Conservation (phyloP, 2,113 vertebrate species). For the Amphiprion ocellaris region DNA sequence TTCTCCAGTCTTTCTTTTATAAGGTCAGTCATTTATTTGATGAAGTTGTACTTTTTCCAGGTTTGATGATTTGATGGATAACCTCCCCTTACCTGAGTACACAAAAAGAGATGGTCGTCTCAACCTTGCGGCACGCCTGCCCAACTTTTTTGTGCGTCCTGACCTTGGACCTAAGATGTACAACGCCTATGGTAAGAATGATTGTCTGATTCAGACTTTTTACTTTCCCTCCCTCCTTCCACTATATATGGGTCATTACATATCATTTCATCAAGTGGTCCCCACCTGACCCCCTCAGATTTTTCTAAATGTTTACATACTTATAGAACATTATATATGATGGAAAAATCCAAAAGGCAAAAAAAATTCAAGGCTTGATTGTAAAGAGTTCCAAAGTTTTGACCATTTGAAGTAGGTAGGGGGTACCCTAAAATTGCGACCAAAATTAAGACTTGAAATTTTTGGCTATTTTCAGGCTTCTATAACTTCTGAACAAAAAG, state of each 20-base stretch:
- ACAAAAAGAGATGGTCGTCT: conserved; percentile 98
- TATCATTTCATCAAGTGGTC: too few relatives aligned
- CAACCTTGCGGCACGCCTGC: conserved; percentile 95
- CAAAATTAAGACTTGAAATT: too few relatives aligned
- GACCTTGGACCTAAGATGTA: conserved; percentile 99
- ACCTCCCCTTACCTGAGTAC: conserved; percentile 98
- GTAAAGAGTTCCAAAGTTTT: too few relatives aligned
- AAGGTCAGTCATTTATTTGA: background rate
- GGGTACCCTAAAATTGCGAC: too few relatives aligned
- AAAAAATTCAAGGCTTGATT: too few relatives aligned
- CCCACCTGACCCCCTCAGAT: too few relatives aligned
- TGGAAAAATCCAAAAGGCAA: too few relatives aligned
- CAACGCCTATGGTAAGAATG: conserved; percentile 94
- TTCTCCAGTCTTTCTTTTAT: background rate
- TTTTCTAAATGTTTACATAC: too few relatives aligned
- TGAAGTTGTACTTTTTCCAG: conserved; percentile 71
- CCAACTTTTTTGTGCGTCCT: conserved; percentile 98
- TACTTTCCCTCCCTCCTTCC: background rate
- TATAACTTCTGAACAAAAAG: too few relatives aligned
- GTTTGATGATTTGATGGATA: conserved; percentile 98
- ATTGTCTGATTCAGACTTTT: background rate
- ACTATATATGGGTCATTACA: background rate
- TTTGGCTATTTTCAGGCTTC: too few relatives aligned
- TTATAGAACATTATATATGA: too few relatives aligned
- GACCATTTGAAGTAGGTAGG: too few relatives aligned